A percentile compares a stretch with the other conserved stretches of the same genome.
Evolutionary conservation across 2,113 vertebrate species (phyloP).

Genomic region (Taurulus bubalis): DNA sequence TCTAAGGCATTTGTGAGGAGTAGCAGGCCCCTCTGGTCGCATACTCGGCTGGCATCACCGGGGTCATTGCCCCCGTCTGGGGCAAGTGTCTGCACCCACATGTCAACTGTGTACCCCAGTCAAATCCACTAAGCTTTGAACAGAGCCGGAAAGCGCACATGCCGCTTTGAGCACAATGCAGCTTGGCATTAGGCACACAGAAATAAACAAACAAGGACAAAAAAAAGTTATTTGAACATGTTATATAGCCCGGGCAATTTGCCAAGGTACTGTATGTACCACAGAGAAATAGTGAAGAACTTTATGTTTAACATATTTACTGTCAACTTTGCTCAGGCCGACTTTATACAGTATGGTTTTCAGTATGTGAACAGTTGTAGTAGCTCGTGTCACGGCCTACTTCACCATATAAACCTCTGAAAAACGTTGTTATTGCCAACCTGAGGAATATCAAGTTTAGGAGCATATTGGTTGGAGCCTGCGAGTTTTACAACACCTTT

Average conservation of each 20-base stretch:
- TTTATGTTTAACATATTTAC: slow-evolving; percentile 30
- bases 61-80: slow-evolving; percentile 73
- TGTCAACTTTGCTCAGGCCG: slow-evolving; percentile 14
- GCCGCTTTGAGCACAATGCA: slow-evolving; percentile 63
- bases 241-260: slow-evolving; percentile 40
- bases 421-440: slow-evolving; percentile 36
- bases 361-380: slow-evolving; percentile 1
- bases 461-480: slow-evolving; percentile 43
- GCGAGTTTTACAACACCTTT: slow-evolving; percentile 33
- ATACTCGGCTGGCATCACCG: slow-evolving; percentile 57
- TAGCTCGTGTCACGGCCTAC: slow-evolving; percentile 4
- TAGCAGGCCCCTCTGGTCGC: slow-evolving; percentile 43
- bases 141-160: slow-evolving; percentile 54
- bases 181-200: slow-evolving; percentile 56
- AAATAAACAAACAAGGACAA: slow-evolving; percentile 55
- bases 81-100: slow-evolving; percentile 74
- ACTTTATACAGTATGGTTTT: slow-evolving; percentile 11
- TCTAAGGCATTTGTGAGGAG: slow-evolving; percentile 55
- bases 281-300: slow-evolving; percentile 10
- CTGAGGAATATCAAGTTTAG: slow-evolving; percentile 37
- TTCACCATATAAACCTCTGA: slow-evolving; percentile 21
- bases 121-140: slow-evolving; percentile 75
- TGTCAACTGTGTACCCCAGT: slow-evolving; percentile 72
- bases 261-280: slow-evolving; percentile 21
- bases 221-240: slow-evolving; percentile 33